These are phyloP conservation scores for Aricia agestis DNA, from an alignment of 1,140 invertebrate genomes.

Conservation along the genomic window DNA sequence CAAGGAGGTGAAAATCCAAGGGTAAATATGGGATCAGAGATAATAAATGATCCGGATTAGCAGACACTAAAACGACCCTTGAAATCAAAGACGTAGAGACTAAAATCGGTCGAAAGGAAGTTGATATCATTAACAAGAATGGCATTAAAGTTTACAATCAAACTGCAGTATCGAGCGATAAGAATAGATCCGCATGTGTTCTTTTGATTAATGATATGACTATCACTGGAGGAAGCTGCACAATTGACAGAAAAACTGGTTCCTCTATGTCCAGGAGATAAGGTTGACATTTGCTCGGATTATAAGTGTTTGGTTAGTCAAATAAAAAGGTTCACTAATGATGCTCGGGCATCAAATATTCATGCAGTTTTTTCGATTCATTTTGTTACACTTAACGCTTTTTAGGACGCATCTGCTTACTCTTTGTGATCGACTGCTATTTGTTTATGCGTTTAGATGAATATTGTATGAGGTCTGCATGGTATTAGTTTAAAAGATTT, in stretches of 20 bases:
- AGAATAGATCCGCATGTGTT: slow-evolving; percentile 61
- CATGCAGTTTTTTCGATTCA: slow-evolving; percentile 63
- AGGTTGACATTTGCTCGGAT: slow-evolving; percentile 21
- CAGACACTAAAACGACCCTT: slow-evolving; percentile 31
- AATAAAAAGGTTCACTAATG: slow-evolving; percentile 73
- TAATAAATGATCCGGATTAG: slow-evolving; percentile 54
- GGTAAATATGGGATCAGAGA: slow-evolving; percentile 63
- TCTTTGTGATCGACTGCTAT: slow-evolving; percentile 45
- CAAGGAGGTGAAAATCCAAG: slow-evolving; percentile 71
- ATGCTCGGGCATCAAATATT: slow-evolving; percentile 72
- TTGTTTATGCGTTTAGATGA: slow-evolving; percentile 36
- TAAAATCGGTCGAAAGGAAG: slow-evolving; percentile 31
- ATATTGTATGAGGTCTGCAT: slow-evolving; percentile 22
- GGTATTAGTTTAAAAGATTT: slow-evolving; percentile 7
- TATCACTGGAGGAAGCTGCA: slow-evolving; percentile 56
- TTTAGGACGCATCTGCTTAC: slow-evolving; percentile 65
- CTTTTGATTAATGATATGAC: slow-evolving; percentile 68
- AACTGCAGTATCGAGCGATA: slow-evolving; percentile 53
- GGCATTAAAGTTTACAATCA: slow-evolving; percentile 61
- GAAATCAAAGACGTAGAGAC: slow-evolving; percentile 23
- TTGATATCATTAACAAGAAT: slow-evolving; percentile 44
- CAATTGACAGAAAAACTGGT: slow-evolving; percentile 55
- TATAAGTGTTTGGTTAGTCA: slow-evolving; percentile 8
- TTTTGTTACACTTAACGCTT: slow-evolving; percentile 73
- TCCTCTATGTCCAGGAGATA: slow-evolving; percentile 29